Conservation (phyloP, 2,888 invertebrate species). For the Gasteruption jaculator region DNA sequence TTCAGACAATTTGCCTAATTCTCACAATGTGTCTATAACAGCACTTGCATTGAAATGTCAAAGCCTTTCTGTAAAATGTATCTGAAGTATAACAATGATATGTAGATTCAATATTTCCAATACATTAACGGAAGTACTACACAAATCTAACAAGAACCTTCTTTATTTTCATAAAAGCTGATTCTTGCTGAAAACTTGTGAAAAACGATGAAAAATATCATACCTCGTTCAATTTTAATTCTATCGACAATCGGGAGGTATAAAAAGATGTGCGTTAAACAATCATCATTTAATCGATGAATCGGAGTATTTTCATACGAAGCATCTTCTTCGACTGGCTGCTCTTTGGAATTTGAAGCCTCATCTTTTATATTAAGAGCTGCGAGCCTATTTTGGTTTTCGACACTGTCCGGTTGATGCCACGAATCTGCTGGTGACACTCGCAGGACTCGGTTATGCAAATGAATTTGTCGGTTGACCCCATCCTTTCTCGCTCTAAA, state of each 20-base stretch:
- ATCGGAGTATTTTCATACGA: constrained; percentile 37
- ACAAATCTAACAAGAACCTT: background rate
- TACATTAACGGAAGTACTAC: too few relatives aligned
- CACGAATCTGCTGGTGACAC: constrained; percentile 60
- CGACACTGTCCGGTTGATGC: constrained; percentile 58
- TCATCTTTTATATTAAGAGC: constrained; percentile 27
- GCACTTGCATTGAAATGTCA: too few relatives aligned
- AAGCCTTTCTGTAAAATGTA: too few relatives aligned
- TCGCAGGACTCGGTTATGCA: constrained; percentile 47
- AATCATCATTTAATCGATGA: constrained; percentile 57
- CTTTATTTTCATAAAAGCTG: background rate
- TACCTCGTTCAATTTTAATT: constrained; percentile 56
- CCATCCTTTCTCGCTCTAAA: constrained; percentile 38
- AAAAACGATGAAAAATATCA: constrained; percentile 6
- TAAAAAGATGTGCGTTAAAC: constrained; percentile 55
- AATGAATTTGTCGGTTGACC: constrained; percentile 31
- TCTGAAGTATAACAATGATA: too few relatives aligned
- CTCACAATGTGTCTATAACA: too few relatives aligned
- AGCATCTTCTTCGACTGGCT: constrained; percentile 20
- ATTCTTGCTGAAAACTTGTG: background rate
- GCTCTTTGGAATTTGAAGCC: constrained; percentile 19
- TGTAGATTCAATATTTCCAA: too few relatives aligned
- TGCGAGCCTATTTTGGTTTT: constrained; percentile 32
- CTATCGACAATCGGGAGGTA: constrained; percentile 56
- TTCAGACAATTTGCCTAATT: background rate